Evolutionary conservation across 2,113 vertebrate genomes (phyloP).

Genomic region (Psophia crepitans): DNA sequence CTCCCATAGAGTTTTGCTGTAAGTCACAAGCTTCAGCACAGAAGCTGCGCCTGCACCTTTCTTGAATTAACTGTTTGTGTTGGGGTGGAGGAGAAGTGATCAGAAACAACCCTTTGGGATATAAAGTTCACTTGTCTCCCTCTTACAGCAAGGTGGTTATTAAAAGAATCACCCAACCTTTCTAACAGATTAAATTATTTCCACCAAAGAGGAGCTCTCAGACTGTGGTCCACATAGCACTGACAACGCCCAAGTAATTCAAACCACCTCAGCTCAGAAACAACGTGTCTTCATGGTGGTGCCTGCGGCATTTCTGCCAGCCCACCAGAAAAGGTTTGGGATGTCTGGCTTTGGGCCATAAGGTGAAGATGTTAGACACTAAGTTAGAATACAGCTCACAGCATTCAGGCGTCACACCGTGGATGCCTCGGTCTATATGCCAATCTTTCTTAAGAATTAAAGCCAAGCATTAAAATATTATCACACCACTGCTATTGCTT

Average conservation of each 20-base stretch:
- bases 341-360: neutral
- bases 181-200: neutral
- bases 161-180: neutral
- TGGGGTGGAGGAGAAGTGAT: neutral
- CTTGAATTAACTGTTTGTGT: neutral
- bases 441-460: neutral
- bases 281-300: neutral
- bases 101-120: neutral
- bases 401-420: neutral
- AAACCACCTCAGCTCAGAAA: neutral
- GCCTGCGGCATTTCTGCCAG: neutral
- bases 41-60: neutral
- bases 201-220: neutral
- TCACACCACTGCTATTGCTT: neutral
- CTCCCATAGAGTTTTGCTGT: neutral
- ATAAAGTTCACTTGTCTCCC: neutral
- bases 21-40: neutral
- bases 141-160: neutral
- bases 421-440: neutral
- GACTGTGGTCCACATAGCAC: rapidly evolving
- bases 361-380: neutral
- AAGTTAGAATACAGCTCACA: neutral
- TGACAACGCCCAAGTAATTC: neutral
- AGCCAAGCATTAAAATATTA: rapidly evolving
- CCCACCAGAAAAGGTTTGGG: neutral